Evolutionary conservation across 1,140 invertebrate genomes (phyloP), one percentile per base, ranked within the genome.

Genomic region (Drosophila bipectinata): DNA sequence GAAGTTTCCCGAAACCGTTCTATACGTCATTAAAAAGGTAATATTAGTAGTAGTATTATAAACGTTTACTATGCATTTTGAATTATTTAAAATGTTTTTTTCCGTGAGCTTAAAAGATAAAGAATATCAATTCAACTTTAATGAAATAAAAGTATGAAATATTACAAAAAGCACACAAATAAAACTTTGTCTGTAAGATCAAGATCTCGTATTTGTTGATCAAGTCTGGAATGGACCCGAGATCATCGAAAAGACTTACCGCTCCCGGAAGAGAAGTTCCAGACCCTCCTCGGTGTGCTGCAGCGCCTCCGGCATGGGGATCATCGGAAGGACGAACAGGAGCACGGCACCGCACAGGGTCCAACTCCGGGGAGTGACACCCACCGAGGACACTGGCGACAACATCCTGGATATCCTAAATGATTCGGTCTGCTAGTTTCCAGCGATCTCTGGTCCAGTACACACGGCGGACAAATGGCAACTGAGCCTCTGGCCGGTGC

Each of bases 201-300:
- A 34, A 34, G 9, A 9, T n/a, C 34, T 12, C 4, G 3, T 37
- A 12, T 4, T 37, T 37, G 34, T 12, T 37, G 10, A 37, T 37
- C 34, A 12, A 0, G 4, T n/a, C 10, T n/a, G 6, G 4, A 28
- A 28, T 6, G 4, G 41, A 18, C 5, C 41, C 6, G 41, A 44
- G 15, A 14, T 0, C 14, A 14, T 1, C 21, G 14, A 7, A 12
- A 37, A 7, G 2, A 48, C 69, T 90, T 72, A 93, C 92, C 92
- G 92, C 60, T 92, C 89, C 8, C 88, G 84, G 44, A 93, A 93
- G 15, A 92, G 79, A 26, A 91, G 55, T 69, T 93, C 92, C 10
- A 93, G 74, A 4, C 92, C 92, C 57, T 92, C 92, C 58, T 92
- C 92, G 32, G 81, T 84, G 47, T 88, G 89, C 61, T 88, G 83